These are phyloP conservation scores for Merodon equestris DNA, from an alignment of 2,888 invertebrate genomes.

Conservation along the genomic window DNA sequence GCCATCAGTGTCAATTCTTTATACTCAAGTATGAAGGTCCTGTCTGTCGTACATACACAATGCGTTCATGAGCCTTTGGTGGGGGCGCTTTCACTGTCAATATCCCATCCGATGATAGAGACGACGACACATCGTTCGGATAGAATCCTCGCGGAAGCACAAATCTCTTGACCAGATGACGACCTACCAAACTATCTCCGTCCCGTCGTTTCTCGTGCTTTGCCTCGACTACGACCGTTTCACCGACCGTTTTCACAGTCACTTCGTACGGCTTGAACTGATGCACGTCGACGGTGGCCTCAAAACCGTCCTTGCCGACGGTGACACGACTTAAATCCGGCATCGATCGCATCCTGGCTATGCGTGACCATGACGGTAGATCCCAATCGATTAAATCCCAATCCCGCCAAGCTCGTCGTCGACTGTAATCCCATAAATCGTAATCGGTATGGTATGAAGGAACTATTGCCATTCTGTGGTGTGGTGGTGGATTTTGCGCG, in stretches of 20 bases:
- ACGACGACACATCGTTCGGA: constrained; percentile 85
- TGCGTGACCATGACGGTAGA: constrained; percentile 76
- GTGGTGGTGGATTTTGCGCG: constrained; percentile 16
- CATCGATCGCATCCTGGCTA: constrained; percentile 76
- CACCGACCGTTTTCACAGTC: constrained; percentile 83
- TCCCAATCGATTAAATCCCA: constrained; percentile 77
- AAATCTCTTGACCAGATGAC: constrained; percentile 88
- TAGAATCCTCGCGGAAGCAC: constrained; percentile 85
- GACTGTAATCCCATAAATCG: constrained; percentile 77
- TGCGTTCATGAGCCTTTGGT: constrained; percentile 80
- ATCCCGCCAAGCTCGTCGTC: constrained; percentile 76
- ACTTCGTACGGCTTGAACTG: constrained; percentile 85
- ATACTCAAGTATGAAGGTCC: constrained; percentile 82
- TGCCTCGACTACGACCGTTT: constrained; percentile 83
- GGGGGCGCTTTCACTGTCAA: constrained; percentile 86
- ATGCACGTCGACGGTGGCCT: constrained; percentile 84
- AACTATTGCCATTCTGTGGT: constrained; percentile 73
- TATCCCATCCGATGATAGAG: constrained; percentile 84
- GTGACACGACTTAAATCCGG: constrained; percentile 77
- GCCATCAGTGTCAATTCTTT: constrained; percentile 72
- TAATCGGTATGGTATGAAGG: constrained; percentile 75
- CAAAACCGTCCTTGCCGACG: constrained; percentile 84
- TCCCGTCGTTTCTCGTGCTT: constrained; percentile 86
- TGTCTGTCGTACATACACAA: constrained; percentile 86
- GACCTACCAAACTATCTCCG: constrained; percentile 86